Evolutionary conservation across 2,888 invertebrate genomes (phyloP).

Genomic region (Prosapia bicincta): DNA sequence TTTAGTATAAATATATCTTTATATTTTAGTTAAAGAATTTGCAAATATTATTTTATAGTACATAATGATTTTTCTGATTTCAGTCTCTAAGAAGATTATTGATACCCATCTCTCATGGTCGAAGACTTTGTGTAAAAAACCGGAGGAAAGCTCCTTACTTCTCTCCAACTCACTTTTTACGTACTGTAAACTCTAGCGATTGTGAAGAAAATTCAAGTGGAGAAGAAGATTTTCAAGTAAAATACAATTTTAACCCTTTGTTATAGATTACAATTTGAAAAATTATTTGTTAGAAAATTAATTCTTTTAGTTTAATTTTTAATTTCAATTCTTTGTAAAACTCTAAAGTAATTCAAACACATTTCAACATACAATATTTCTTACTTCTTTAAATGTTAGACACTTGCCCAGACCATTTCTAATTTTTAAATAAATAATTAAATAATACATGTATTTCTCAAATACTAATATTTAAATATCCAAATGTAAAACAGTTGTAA

Average conservation of each 20-base stretch:
- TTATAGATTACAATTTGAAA: neutral
- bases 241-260: neutral
- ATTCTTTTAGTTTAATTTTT: too few relatives aligned
- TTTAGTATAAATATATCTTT: too few relatives aligned
- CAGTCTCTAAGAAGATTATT: constrained; percentile 34
- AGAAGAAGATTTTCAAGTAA: constrained; percentile 44
- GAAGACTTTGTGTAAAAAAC: constrained; percentile 21
- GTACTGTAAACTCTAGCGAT: constrained; percentile 38
- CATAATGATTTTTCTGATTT: constrained; percentile 6
- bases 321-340: neutral
- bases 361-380: too few relatives aligned
- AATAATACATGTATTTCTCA: too few relatives aligned
- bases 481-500: too few relatives aligned
- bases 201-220: constrained; percentile 49
- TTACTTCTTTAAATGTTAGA: too few relatives aligned
- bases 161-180: constrained; percentile 21
- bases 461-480: too few relatives aligned
- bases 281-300: too few relatives aligned
- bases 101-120: constrained; percentile 20
- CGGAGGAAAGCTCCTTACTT: constrained; percentile 22
- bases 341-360: too few relatives aligned
- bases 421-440: too few relatives aligned
- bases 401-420: too few relatives aligned
- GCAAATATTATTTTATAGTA: neutral
- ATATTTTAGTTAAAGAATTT: too few relatives aligned